A percentile compares a stretch with the other conserved stretches of the same genome.
phyloP scores from a whole-genome alignment of 2,888 invertebrate species.

The Dermolepida albohirtum region DNA sequence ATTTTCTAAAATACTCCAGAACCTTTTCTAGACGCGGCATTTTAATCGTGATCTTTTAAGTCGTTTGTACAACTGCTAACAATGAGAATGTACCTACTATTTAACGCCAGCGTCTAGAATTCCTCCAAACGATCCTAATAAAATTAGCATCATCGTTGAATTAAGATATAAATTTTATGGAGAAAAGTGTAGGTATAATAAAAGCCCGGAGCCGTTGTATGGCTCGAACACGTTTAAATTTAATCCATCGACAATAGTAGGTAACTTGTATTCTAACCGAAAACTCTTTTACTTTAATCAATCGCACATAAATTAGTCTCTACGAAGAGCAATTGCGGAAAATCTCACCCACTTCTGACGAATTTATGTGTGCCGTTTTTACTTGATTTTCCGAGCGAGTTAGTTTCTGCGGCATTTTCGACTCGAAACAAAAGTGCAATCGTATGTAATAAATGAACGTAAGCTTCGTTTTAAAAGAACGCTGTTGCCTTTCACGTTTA shows the following conservation, averaged over 20 bases:
- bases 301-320: constrained; percentile 34
- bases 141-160: constrained; percentile 30
- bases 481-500: background rate
- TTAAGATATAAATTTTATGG: constrained; percentile 31
- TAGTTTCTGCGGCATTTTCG: background rate
- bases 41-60: too few species aligned
- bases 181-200: constrained; percentile 24
- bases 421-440: background rate
- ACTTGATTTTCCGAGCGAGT: constrained; percentile 25
- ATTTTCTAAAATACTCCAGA: too few species aligned
- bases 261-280: constrained; percentile 28
- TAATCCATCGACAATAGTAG: constrained; percentile 20
- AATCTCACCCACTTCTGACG: constrained; percentile 35
- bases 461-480: background rate
- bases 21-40: too few species aligned
- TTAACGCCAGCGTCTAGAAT: too few species aligned
- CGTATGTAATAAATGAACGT: background rate
- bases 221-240: constrained; percentile 15
- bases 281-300: constrained; percentile 35
- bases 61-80: too few species aligned
- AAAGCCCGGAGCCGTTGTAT: constrained; percentile 16
- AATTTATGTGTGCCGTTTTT: constrained; percentile 15
- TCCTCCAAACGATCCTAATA: constrained; percentile 13
- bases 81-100: too few species aligned
- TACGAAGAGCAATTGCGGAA: constrained; percentile 21